Base-by-base conservation (phyloP, 2,113 vertebrate species). In the Choloepus hoffmanni region DNA sequence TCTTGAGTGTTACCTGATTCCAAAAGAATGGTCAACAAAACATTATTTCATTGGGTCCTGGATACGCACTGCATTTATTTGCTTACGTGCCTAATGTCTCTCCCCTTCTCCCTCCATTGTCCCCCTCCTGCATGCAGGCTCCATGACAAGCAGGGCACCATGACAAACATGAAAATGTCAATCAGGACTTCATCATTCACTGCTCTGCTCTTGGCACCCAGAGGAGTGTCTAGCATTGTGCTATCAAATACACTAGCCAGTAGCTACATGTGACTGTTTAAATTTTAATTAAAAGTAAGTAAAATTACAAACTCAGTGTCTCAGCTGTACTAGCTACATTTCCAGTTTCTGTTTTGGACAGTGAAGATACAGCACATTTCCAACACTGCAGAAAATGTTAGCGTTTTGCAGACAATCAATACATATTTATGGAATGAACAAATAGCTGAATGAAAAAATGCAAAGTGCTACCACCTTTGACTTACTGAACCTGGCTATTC, bases 11-110 rank as follows among this genome's bases (percentile, higher is more conserved):
- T 36, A 65, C 84, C 58, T 79, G 30, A n/a, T 67, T 68, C 26
- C 48, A 90, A 83, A 96, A 72, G 45, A 77, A 94, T n/a, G 58
- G 79, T 72, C 13, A 77, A 81, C 2, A 85, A 68, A 82, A 73
- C 65, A 21, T 30, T 43, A 1, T 77, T 86, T 73, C 33, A 58
- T 26, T 62, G 16, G 50, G 8, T 72, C 28, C 24, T 48, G 24
- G 28, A 48, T 40, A 40, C 4, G 28, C 15, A 45, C 24, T 50
- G 4, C 23, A 50, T 74, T 48, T 10, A 3, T 28, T 28, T 50
- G 14, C 30, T 92, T 92, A 12, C 14, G 43, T 43, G 12, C 43
- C 67, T 72, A 84, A 60, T 55, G 21, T 28, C 6, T 43, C 14
- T 73, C 15, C 19, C 7, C 21, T 84, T 78, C 18, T 48, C 14